Conservation (phyloP, 2,113 vertebrate species). For the Istiophorus platypterus region DNA sequence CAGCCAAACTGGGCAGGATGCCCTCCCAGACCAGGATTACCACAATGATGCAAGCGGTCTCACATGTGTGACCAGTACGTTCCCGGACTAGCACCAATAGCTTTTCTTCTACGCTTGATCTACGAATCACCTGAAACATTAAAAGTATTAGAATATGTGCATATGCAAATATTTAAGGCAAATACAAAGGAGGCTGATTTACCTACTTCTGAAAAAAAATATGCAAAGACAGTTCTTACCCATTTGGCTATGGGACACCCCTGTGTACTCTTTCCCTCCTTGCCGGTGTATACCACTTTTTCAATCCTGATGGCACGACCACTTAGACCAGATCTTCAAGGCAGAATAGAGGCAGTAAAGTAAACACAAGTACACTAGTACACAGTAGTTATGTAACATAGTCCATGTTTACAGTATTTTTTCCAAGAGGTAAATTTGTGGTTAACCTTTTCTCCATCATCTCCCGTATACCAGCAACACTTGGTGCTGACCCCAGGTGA, state of each 20-base stretch:
- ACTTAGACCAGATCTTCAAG: constrained; percentile 91
- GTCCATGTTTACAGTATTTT: constrained; percentile 77
- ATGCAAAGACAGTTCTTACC: constrained; percentile 84
- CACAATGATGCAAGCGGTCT: constrained; percentile 91
- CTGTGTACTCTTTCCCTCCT: constrained; percentile 98
- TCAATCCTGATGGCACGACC: constrained; percentile 96
- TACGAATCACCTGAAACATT: constrained; percentile 90
- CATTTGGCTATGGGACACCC: constrained; percentile 99
- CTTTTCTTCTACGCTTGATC: constrained; percentile 91
- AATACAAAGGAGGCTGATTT: not conserved
- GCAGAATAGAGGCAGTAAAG: constrained; percentile 31
- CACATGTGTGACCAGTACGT: constrained; percentile 91
- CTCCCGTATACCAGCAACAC: constrained; percentile 93
- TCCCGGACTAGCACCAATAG: constrained; percentile 94
- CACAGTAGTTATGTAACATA: not conserved
- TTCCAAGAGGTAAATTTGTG: constrained; percentile 65
- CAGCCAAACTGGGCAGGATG: constrained; percentile 87
- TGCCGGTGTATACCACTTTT: constrained; percentile 96
- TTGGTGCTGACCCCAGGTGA: constrained; percentile 96
- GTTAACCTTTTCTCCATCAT: constrained; percentile 96
- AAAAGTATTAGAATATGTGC: not conserved
- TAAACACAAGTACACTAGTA: constrained; percentile 9
- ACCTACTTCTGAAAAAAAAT: not conserved
- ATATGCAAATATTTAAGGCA: constrained; percentile 8
- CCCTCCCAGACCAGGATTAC: constrained; percentile 97